Base-by-base conservation (phyloP, 2,113 vertebrate species). In the Vulpes ferrilata region DNA sequence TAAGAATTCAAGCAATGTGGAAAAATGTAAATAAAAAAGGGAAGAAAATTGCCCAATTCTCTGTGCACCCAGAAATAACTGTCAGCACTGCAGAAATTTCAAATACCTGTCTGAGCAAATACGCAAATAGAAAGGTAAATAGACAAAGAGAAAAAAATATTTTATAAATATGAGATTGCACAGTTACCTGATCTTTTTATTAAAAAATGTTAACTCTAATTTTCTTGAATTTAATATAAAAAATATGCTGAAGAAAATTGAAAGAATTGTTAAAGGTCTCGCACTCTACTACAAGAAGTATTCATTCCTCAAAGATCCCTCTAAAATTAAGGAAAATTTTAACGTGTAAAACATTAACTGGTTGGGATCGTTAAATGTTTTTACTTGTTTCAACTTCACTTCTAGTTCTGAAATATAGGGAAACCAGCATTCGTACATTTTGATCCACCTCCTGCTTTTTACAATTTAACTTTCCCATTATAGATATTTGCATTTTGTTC, bases 1-100 rank as follows among this genome's bases (percentile, higher is more conserved):
- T 95, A 67, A 91, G 96, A 86, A 67, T 43, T 92, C 60, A 91
- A 89, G 71, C 59, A 43, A 67, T 53, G 8, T 62, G 48, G 57
- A 62, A 84, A 88, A 69, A 88, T 53, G 9, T 73, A 30, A 93
- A 87, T 64, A 12, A 94, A 90, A 90, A 25, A 83, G 43, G 35
- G 59, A 9, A 48, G 55, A 27, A 69, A 91, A 25, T 67, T 55
- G 53, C 10, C 15, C 38, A 73, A n/a, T 55, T 94, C 20, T 85
- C 78, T 69, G 11, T 35, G 11, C 16, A 38, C 48, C 23, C 76
- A 93, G 71, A 85, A 71, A 30, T 51, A 32, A 88, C 35, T 23
- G 10, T 30, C 7, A 55, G 81, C 55, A 17, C 20, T 67, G 65
- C 51, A 90, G 55, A 76, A 74, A 74, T 82, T 80, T 60, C 51